phyloP scores from a whole-genome alignment of 2,797 vertebrate species.

The Pristis pectinata region DNA sequence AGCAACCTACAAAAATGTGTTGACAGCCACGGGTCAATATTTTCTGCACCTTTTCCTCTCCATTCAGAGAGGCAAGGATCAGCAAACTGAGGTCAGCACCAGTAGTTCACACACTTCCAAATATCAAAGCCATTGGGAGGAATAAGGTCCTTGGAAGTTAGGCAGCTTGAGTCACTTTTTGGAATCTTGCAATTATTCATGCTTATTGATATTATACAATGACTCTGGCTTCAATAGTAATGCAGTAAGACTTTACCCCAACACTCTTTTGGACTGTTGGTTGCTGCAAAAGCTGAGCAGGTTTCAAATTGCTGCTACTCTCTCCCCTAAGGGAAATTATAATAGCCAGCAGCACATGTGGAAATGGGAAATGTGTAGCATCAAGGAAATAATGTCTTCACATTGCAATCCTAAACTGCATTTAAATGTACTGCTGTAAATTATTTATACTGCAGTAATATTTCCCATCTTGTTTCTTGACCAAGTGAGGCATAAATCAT shows the following conservation, averaged over 20 bases:
- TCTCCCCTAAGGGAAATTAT: background rate
- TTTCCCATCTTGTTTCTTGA: background rate
- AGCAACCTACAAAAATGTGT: background rate
- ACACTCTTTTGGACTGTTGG: background rate
- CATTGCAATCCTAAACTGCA: slow-evolving; percentile 10
- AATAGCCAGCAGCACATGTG: slow-evolving; percentile 5
- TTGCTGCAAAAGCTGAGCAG: background rate
- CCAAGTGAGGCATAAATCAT: background rate
- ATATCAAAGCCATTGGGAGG: background rate
- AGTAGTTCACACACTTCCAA: background rate
- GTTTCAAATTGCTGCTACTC: background rate
- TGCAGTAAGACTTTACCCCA: background rate
- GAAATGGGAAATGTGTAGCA: background rate
- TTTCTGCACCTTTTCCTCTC: background rate
- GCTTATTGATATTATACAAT: background rate
- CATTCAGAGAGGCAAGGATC: background rate
- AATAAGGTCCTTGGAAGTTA: background rate
- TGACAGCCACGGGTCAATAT: background rate
- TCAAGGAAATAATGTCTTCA: background rate
- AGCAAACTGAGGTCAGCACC: background rate
- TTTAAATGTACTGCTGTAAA: slow-evolving; percentile 21
- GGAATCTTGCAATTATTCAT: background rate
- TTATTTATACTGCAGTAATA: slow-evolving; percentile 19
- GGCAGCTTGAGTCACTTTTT: background rate
- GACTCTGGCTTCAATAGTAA: background rate